Percentiles rank a stretch among this genome's conserved stretches.
Conservation (phyloP, 2,797 vertebrate species). For the Sebastes cheni region DNA sequence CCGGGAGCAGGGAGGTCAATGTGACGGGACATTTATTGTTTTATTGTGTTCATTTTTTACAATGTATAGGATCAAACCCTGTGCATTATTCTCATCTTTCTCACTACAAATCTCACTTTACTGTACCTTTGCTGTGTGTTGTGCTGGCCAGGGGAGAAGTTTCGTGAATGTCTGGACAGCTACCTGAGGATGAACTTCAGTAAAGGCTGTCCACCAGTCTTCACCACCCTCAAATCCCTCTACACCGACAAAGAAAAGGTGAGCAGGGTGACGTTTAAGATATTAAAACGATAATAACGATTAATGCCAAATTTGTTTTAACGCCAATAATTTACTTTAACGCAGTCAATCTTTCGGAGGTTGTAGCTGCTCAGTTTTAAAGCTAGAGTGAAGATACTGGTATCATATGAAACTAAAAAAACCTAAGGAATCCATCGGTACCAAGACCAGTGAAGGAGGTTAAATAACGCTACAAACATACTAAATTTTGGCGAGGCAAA, state of each 20-base stretch:
- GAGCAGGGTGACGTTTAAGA: not conserved
- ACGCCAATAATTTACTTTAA: too few species aligned
- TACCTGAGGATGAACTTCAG: slow-evolving; percentile 96
- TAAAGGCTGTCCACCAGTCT: slow-evolving; percentile 93
- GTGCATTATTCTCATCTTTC: not conserved
- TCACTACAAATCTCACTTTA: slow-evolving; percentile 25
- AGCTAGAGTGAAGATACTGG: too few species aligned
- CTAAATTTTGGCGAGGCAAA: too few species aligned
- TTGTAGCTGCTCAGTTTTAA: too few species aligned
- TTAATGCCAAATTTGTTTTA: too few species aligned
- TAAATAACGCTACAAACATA: too few species aligned
- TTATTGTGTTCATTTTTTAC: too few species aligned
- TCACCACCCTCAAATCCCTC: slow-evolving; percentile 91
- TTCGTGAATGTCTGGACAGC: slow-evolving; percentile 92
- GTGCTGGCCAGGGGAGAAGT: slow-evolving; percentile 86
- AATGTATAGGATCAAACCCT: not conserved
- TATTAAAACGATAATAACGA: rapidly evolving
- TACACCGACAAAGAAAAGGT: slow-evolving; percentile 84
- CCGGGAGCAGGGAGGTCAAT: not conserved
- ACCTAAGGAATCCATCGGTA: too few species aligned
- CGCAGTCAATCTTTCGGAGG: rapidly evolving
- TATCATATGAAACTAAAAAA: too few species aligned
- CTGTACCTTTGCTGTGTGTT: slow-evolving; percentile 7
- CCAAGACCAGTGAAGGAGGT: too few species aligned
- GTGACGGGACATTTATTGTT: not conserved